These are phyloP conservation scores for Linepithema humile DNA, from an alignment of 1,140 invertebrate species.

Conservation along the genomic window DNA sequence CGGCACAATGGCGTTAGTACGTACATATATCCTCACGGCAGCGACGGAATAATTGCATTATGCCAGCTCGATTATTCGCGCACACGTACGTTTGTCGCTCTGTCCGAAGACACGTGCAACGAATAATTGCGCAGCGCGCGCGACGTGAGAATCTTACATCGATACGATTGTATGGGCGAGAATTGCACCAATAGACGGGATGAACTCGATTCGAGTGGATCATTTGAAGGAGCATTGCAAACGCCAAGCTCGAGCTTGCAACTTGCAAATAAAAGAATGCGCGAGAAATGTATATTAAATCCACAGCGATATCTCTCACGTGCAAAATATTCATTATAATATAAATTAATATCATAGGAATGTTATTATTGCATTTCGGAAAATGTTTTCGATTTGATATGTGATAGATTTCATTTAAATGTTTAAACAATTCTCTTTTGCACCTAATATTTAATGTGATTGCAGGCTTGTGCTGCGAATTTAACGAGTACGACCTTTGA, in stretches of 20 bases:
- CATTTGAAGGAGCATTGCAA: neutral
- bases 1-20: constrained; percentile 8
- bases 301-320: neutral
- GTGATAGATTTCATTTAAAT: neutral
- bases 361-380: neutral
- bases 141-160: neutral
- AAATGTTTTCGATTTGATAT: neutral
- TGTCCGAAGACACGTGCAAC: neutral
- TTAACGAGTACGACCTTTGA: neutral
- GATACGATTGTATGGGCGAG: neutral
- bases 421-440: neutral
- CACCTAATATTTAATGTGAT: neutral
- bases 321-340: neutral
- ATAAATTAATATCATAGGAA: neutral
- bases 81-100: neutral
- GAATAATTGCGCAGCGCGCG: neutral
- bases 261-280: neutral
- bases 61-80: constrained; percentile 14
- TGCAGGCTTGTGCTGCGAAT: neutral
- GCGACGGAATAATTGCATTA: constrained; percentile 21
- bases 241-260: neutral
- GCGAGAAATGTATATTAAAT: neutral
- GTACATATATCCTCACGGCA: neutral
- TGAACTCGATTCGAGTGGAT: neutral
- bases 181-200: neutral